phyloP scores from a whole-genome alignment of 2,797 vertebrate genomes.

The Periparus ater region DNA sequence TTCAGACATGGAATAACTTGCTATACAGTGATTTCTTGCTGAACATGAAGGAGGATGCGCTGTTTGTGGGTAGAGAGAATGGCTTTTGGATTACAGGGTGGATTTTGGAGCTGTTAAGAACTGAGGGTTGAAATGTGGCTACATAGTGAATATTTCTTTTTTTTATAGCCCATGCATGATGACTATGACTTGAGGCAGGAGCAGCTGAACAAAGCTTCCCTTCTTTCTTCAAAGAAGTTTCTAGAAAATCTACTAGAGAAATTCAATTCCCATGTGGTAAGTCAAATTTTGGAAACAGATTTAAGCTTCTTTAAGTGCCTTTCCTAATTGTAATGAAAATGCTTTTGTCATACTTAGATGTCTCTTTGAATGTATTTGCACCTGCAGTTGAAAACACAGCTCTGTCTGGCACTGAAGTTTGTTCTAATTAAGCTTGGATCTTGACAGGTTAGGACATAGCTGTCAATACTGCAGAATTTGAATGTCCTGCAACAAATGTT shows the following conservation, averaged over 20 bases:
- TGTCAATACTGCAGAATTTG: not conserved
- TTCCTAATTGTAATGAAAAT: not conserved
- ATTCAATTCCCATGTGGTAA: constrained; percentile 98
- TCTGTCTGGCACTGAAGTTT: not conserved
- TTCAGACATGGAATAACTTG: not conserved
- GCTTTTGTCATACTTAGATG: not conserved
- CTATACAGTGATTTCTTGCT: not conserved
- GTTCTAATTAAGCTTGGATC: not conserved
- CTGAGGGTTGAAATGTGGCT: not conserved
- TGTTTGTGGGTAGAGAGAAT: not conserved
- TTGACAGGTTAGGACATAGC: not conserved
- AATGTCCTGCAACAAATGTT: not conserved
- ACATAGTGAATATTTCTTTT: not conserved
- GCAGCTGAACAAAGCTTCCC: constrained; percentile 98
- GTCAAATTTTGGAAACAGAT: not conserved
- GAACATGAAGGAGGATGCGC: not conserved
- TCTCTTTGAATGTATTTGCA: not conserved
- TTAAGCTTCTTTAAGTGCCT: not conserved
- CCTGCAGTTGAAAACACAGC: not conserved
- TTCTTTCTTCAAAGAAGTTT: constrained; percentile 98
- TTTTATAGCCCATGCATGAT: constrained; percentile 94
- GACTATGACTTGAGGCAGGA: constrained; percentile 98
- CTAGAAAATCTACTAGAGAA: constrained; percentile 99
- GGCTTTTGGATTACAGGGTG: not conserved
- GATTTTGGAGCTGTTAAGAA: not conserved